phyloP scores from a whole-genome alignment of 2,797 vertebrate species.

The Enteromius trimaculatus region DNA sequence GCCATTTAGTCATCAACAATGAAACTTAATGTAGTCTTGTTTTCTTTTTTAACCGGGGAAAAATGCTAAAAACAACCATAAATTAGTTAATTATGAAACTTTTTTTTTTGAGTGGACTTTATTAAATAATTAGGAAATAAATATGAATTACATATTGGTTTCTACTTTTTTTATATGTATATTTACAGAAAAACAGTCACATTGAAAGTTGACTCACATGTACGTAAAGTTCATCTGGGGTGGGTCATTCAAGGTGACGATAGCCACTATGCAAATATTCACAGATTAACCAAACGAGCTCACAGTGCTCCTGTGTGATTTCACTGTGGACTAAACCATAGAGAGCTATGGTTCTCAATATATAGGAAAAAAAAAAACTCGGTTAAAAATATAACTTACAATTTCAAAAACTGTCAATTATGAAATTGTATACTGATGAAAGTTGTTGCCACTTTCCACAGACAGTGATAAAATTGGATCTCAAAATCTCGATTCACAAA shows the following conservation, averaged over 20 bases:
- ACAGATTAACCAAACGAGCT: constrained; percentile 35
- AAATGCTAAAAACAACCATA: neutral
- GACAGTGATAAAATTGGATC: neutral
- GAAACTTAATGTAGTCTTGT: neutral
- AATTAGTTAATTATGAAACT: neutral
- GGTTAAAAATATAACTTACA: neutral
- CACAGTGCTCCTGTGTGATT: neutral
- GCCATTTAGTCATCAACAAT: neutral
- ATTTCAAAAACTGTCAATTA: neutral
- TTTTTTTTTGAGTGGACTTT: neutral
- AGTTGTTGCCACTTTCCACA: neutral
- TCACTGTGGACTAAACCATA: neutral
- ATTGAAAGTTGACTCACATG: constrained; percentile 10
- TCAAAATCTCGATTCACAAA: neutral
- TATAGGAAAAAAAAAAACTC: neutral
- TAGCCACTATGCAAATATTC: constrained; percentile 28
- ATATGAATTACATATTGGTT: neutral
- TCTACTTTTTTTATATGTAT: neutral
- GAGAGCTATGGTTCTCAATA: neutral
- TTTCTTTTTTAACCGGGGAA: neutral
- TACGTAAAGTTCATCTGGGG: neutral
- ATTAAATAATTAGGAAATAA: too few relatives aligned
- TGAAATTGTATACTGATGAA: neutral
- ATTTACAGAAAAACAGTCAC: neutral
- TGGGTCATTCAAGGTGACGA: constrained; percentile 40